Base-by-base conservation (phyloP, 2,888 invertebrate genomes). In the Pachliopta kotzebuea region DNA sequence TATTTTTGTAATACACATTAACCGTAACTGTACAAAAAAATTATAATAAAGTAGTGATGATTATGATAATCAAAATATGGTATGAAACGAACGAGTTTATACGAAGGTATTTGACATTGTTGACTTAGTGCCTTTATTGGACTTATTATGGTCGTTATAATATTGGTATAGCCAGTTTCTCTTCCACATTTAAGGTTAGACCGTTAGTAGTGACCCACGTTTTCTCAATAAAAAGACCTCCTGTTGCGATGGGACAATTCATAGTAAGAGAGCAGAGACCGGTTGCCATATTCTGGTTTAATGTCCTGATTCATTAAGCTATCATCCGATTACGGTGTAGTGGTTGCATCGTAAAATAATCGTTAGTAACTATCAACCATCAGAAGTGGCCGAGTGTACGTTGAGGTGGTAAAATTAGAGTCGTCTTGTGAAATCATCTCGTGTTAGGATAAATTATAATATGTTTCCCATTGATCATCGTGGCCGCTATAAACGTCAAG, bases 241-340 rank as follows among this genome's bases (percentile, higher is more conserved):
- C 83, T 81, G 80, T 78, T 75, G 84, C 72, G 84, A 77, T 76
- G 78, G 74, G 75, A 76, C 70, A 68, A 73, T 76, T 76, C 74
- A 80, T 79, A 76, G 80, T 78, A 76, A 79, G 73, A 71, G 72
- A 69, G 71, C 67, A 8, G 71, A 70, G 72, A 80, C 79, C 79
- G 78, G 79, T 78, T 75, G 68, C 71, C 71, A 71, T 72, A 69
- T 70, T 72, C 67, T 70, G 71, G 70, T 71, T 74, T 78, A 80
- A 80, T 77, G 78, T 81, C 80, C 78, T 83, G 81, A 82, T 83
- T 84, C 83, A 85, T 85, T 83, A 82, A 76, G 76, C 77, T 80
- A 83, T 81, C 76, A 76, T 76, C 71, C 76, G 76, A 77, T 79
- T 75, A 67, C 68, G 53, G 73, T 73, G 73, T 69, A 76, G 76